Conservation (phyloP, 2,888 invertebrate species). For the Lacanobia wlatinum region DNA sequence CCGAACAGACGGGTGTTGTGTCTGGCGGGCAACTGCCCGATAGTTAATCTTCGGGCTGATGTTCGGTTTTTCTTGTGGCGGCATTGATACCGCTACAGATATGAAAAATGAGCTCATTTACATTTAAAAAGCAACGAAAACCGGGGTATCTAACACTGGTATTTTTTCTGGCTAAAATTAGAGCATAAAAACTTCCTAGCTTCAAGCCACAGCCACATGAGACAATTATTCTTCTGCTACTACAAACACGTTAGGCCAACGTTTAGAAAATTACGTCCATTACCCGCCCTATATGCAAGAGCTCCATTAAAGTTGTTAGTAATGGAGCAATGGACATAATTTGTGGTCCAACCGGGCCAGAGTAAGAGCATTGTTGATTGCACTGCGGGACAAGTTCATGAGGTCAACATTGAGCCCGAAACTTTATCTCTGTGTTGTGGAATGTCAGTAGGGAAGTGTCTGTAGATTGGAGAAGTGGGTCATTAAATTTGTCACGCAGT, state of each 20-base stretch:
- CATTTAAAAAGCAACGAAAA: no score
- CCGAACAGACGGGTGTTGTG: no score
- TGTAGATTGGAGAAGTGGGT: neutral
- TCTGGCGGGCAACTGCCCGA: no score
- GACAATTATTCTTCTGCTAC: constrained; percentile 10
- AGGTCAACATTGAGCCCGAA: constrained; percentile 36
- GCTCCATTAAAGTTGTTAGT: constrained; percentile 53
- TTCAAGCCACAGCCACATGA: neutral
- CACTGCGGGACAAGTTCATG: constrained; percentile 42
- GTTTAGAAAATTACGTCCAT: constrained; percentile 52
- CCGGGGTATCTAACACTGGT: neutral
- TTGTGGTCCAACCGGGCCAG: constrained; percentile 41
- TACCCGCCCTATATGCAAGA: constrained; percentile 48
- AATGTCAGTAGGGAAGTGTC: constrained; percentile 15
- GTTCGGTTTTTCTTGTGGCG: no score
- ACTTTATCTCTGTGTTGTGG: constrained; percentile 23
- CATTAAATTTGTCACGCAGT: neutral
- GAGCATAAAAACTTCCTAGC: neutral
- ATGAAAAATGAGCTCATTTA: no score
- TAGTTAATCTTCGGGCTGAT: no score
- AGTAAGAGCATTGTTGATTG: constrained; percentile 57
- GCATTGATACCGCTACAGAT: no score
- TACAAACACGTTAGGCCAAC: constrained; percentile 14
- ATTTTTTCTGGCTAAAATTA: no score
- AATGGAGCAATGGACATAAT: constrained; percentile 48